Percentiles rank a stretch among this genome's conserved stretches.
Conservation (phyloP, 2,113 vertebrate genomes). For the Aldabrachelys gigantea region DNA sequence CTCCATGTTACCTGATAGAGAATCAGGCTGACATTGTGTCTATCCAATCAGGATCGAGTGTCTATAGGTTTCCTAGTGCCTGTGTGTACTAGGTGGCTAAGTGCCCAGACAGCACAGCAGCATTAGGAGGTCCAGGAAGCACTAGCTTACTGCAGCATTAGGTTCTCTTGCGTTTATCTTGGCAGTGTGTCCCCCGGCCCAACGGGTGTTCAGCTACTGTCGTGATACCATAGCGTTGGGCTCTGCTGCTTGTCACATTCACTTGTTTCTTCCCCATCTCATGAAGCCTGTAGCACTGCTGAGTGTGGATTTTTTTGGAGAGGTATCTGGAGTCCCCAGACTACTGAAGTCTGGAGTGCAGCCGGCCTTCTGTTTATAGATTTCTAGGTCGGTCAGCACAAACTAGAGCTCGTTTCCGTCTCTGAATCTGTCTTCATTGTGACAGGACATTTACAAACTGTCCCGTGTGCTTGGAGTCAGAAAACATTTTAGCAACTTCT, state of each 20-base stretch:
- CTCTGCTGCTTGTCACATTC: not conserved
- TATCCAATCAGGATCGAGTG: not conserved
- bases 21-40: not conserved
- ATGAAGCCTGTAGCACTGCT: not conserved
- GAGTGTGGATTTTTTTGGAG: not conserved
- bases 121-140: not conserved
- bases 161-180: not conserved
- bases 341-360: not conserved
- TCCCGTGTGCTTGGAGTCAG: not conserved
- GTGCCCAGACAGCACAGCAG: not conserved
- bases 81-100: not conserved
- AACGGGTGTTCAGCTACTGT: not conserved
- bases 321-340: not conserved
- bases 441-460: not conserved
- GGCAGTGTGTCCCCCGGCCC: not conserved
- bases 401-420: not conserved
- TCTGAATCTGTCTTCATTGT: not conserved
- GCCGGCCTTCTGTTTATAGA: not conserved
- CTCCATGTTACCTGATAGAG: fast-evolving
- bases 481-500: not conserved
- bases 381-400: not conserved
- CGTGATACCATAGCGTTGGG: not conserved
- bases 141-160: not conserved
- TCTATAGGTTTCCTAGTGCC: not conserved
- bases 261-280: not conserved